Base-by-base conservation (phyloP, 2,888 invertebrate species). In the Dryococelus australis region DNA sequence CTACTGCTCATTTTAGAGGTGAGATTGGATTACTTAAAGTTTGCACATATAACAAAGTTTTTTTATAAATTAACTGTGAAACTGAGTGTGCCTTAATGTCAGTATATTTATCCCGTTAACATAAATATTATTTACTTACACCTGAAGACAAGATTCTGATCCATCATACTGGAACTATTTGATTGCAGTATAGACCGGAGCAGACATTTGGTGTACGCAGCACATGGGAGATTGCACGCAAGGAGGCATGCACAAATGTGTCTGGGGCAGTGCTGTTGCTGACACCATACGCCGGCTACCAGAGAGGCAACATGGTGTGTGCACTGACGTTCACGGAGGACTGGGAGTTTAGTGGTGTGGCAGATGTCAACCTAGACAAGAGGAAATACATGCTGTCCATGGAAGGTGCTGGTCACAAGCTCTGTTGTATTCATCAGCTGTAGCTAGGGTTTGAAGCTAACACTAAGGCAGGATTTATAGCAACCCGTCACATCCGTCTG, bases 291-390 rank as follows among this genome's bases (percentile, higher is more conserved):
- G 92, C 94, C 92, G 96, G 95, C 16, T 96, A 96, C 90, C 94
- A 92, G 78, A 95, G 94, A 90, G 96, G 96, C 0, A 94, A 95
- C 43, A 92, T 97, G 79, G 94, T 94, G 26, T 96, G 96, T 0
- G 95, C 95, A 89, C 94, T 97, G 87, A 93, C 94, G 78, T 91
- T 96, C 0, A 95, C 95, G 16, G 94, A 95, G 86, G 94, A 95
- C 88, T 94, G 94, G 89, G 94, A 95, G 89, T 93, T 97, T 81
- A 93, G 94, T 88, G 97, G 97, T 1, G 94, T 95, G 4, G 96
- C 96, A 0, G 95, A 95, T 88, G 91, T 97, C 78, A 95, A 96
- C 89, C 92, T 97, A 35, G 96, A 97, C 90, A 94, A 95, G 78
- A 95, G 95, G 90, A 94, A 95, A 78, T 94, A 96, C 88, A 95